A percentile compares a stretch with the other conserved stretches of the same genome.
These are phyloP conservation scores for Pentalonia nigronervosa DNA, from an alignment of 1,140 invertebrate species.

Conservation along the genomic window DNA sequence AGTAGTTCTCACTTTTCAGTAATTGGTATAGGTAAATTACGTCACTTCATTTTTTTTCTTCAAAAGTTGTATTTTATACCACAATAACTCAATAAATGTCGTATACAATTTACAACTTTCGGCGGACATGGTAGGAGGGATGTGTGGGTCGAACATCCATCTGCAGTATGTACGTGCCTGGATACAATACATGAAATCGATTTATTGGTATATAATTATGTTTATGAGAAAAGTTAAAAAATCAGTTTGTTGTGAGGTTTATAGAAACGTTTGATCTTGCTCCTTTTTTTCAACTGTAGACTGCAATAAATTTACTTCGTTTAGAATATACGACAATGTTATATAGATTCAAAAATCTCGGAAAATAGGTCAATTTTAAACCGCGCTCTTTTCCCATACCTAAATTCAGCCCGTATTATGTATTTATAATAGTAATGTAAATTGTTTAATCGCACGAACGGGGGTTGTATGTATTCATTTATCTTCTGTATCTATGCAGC, in stretches of 20 bases:
- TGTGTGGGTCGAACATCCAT: no score
- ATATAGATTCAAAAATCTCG: neutral
- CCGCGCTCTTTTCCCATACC: neutral
- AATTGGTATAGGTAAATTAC: no score
- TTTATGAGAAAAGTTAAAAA: neutral
- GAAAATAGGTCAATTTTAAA: neutral
- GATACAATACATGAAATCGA: no score
- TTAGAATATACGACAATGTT: neutral
- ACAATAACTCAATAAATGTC: no score
- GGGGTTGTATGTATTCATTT: neutral
- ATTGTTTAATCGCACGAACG: conserved; percentile 8
- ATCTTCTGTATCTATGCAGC: neutral
- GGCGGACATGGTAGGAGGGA: no score
- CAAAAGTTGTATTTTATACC: no score
- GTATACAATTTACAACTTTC: no score
- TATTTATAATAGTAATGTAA: conserved; percentile 11
- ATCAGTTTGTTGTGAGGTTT: neutral
- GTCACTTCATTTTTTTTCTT: no score
- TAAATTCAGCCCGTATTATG: neutral
- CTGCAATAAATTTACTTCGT: neutral
- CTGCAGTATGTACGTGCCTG: no score
- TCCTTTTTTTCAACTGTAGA: neutral
- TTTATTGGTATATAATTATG: no score
- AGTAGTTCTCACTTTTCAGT: no score
- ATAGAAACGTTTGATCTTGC: neutral